These are phyloP conservation scores for Gymnocheta viridis DNA, from an alignment of 2,888 invertebrate genomes.

Conservation along the genomic window DNA sequence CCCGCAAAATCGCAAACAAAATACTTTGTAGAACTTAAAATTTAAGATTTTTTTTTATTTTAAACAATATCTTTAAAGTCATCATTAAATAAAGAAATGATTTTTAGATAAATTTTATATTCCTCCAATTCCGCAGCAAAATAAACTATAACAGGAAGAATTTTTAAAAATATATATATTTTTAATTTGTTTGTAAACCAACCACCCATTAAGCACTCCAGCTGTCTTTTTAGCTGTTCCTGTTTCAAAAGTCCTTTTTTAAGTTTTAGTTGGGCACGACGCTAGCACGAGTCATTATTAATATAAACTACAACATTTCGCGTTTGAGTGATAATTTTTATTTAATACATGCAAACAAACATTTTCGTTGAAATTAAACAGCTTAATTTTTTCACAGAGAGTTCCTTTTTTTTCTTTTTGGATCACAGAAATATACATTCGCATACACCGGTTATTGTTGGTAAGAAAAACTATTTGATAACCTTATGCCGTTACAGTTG, in stretches of 20 bases:
- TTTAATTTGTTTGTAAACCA: neutral
- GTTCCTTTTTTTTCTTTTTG: neutral
- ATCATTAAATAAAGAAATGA: too few relatives aligned
- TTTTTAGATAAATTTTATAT: too few relatives aligned
- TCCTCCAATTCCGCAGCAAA: too few relatives aligned
- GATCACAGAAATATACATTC: neutral
- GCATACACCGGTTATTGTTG: neutral
- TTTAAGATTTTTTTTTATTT: too few relatives aligned
- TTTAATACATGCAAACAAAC: neutral
- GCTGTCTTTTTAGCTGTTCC: neutral
- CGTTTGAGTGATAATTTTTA: slow-evolving; percentile 20
- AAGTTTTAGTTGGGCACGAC: slow-evolving; percentile 19
- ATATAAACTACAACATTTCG: slow-evolving; percentile 3
- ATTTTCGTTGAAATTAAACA: slow-evolving; percentile 33
- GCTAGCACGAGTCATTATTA: slow-evolving; percentile 38
- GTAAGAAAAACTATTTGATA: slow-evolving; percentile 61
- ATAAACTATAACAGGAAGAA: too few relatives aligned
- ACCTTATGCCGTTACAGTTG: slow-evolving; percentile 65
- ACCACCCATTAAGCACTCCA: neutral
- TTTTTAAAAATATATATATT: too few relatives aligned
- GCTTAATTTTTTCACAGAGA: neutral
- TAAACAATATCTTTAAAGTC: too few relatives aligned
- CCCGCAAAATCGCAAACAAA: too few relatives aligned
- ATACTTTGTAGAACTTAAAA: too few relatives aligned
- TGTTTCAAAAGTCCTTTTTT: neutral